phyloP scores from a whole-genome alignment of 1,140 invertebrate genomes.

The Globodera ellingtonae region DNA sequence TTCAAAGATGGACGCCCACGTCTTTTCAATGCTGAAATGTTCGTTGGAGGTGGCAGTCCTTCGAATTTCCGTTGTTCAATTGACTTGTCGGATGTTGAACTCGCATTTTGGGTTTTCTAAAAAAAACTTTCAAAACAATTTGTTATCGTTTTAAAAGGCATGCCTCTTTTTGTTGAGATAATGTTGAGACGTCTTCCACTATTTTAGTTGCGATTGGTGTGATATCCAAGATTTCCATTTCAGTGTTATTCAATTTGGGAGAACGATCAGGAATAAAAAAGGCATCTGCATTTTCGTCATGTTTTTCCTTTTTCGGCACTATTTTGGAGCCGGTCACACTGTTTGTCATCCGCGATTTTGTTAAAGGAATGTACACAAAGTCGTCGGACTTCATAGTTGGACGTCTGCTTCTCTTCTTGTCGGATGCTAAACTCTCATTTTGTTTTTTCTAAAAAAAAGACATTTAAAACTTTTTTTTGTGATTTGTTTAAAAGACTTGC shows the following conservation, averaged over 20 bases:
- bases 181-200: neutral
- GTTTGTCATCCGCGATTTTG: neutral
- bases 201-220: neutral
- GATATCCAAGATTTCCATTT: neutral
- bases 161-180: neutral
- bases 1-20: conserved; percentile 4
- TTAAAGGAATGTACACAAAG: conserved; percentile 14
- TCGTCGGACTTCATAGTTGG: conserved; percentile 18
- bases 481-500: neutral
- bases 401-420: conserved; percentile 1
- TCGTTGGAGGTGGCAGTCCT: neutral
- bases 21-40: neutral
- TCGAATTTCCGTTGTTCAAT: neutral
- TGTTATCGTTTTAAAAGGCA: neutral
- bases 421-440: neutral
- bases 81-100: neutral
- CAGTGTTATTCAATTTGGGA: neutral
- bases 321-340: neutral
- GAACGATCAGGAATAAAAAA: neutral
- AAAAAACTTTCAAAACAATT: conserved; percentile 10
- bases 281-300: neutral
- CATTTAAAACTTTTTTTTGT: conserved; percentile 10
- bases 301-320: neutral
- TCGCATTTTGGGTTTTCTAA: conserved; percentile 2
- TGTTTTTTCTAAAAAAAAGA: neutral